Evolutionary conservation across 2,113 vertebrate species (phyloP).

Genomic region (Microcebus jonahi): DNA sequence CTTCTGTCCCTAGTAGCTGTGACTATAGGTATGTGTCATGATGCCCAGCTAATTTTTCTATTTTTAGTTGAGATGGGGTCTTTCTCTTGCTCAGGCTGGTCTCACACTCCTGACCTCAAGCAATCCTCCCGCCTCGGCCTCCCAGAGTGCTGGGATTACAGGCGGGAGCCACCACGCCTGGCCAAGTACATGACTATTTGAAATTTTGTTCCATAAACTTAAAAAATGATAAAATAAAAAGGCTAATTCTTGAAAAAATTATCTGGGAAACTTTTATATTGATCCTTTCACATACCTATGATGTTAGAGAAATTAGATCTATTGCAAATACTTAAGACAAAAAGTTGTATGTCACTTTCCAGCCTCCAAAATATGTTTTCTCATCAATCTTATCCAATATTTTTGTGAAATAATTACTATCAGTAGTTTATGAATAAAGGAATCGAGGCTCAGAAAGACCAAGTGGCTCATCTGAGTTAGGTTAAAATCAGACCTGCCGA

Average conservation of each 20-base stretch:
- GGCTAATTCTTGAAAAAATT: background rate
- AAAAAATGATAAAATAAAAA: background rate
- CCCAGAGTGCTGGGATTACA: too few relatives aligned
- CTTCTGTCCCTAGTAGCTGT: too few relatives aligned
- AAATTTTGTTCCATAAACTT: background rate
- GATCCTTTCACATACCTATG: background rate
- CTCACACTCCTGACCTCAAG: too few relatives aligned
- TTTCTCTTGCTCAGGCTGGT: too few relatives aligned
- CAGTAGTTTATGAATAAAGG: background rate
- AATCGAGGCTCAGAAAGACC: background rate
- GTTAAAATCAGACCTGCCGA: background rate
- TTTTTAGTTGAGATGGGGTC: too few relatives aligned
- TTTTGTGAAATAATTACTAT: background rate
- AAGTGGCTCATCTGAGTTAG: background rate
- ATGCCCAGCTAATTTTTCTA: too few relatives aligned
- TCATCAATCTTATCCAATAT: background rate
- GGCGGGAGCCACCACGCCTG: too few relatives aligned
- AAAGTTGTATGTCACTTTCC: background rate
- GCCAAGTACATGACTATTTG: background rate
- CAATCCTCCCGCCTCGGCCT: too few relatives aligned
- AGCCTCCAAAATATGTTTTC: background rate
- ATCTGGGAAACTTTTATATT: background rate
- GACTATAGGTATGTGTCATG: too few relatives aligned
- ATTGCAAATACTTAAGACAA: background rate
- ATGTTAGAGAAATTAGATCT: background rate